phyloP scores from a whole-genome alignment of 2,113 vertebrate species.

The Acanthisitta chloris region DNA sequence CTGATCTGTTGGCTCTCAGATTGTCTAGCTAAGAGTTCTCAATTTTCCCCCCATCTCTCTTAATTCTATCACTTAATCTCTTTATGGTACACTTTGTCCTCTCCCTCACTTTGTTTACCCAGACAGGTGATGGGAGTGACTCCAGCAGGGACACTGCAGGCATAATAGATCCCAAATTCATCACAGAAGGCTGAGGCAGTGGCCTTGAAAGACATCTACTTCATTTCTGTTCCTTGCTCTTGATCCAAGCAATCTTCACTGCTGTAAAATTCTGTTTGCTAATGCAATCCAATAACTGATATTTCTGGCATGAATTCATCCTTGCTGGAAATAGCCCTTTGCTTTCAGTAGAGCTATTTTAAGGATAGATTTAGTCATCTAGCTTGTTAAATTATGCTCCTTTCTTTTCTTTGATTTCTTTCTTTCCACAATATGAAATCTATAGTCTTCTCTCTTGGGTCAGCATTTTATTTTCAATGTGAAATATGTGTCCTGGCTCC shows the following conservation, averaged over 20 bases:
- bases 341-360: constrained; percentile 21
- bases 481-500: not conserved
- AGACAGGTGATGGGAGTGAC: not conserved
- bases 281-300: constrained; percentile 16
- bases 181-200: not conserved
- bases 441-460: not conserved
- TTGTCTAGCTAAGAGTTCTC: not conserved
- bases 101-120: not conserved
- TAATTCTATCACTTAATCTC: not conserved
- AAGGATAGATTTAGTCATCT: not conserved
- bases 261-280: not conserved
- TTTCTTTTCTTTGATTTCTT: constrained; percentile 32
- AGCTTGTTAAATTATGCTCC: constrained; percentile 4
- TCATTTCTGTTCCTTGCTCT: not conserved
- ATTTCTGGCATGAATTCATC: constrained; percentile 21
- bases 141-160: not conserved
- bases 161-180: not conserved
- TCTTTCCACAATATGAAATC: not conserved
- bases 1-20: not conserved
- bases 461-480: not conserved
- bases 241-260: not conserved
- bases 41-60: accelerated
- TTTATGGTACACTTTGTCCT: not conserved
- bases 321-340: constrained; percentile 15
- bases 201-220: not conserved